Base-by-base conservation (phyloP, 30 jellyfish, hydroid and myxozoan genomes). In the Aurelia aurita region DNA sequence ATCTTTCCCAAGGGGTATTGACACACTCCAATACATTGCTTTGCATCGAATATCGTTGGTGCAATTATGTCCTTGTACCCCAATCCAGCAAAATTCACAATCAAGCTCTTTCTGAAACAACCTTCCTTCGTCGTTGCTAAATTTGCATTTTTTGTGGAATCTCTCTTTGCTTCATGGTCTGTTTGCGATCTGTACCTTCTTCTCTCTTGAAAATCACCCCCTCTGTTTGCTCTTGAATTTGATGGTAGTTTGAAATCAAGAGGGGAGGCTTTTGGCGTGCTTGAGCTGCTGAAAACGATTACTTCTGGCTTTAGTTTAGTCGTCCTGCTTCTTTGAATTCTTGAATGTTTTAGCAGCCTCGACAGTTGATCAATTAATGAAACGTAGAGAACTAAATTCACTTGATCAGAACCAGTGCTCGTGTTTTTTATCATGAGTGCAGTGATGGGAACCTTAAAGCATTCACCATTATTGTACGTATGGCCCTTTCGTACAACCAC, bases 21-120 rank as follows among this genome's bases (percentile, higher is more conserved):
- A 44, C 96, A 88, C 14, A n/a, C 69, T n/a, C 96, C 96, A 28
- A 49, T 16, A 72, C 96, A 88, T 39, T 88, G 96, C 28, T 82
- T 82, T 29, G 91, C 91, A 65, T 88, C 89, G 79, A 60, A 88
- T 12, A 49, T 63, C 1, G 87, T 61, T 15, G 96, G 96, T 0
- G 89, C 96, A 35, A 88, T 45, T 58, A 88, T 71, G 71, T 88
- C 39, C 51, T 35, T 53, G 66, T 78, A 88, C 34, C 96, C 96
- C 12, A 88, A 51, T 13, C 84, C 72, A 53, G 68, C 81, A 47
- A 88, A 88, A 46, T 88, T 79, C 46, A 88, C 96, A 25, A 39
- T 47, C 61, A 88, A 62, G 78, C 84, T 80, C 45, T 25, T 49
- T 32, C 72, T 63, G 77, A 35, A 29, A 29, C 96, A 88, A 20